Percentiles rank a stretch among this genome's conserved stretches.
Conservation (phyloP, 2,797 vertebrate genomes). For the Pangasius larnaudii region DNA sequence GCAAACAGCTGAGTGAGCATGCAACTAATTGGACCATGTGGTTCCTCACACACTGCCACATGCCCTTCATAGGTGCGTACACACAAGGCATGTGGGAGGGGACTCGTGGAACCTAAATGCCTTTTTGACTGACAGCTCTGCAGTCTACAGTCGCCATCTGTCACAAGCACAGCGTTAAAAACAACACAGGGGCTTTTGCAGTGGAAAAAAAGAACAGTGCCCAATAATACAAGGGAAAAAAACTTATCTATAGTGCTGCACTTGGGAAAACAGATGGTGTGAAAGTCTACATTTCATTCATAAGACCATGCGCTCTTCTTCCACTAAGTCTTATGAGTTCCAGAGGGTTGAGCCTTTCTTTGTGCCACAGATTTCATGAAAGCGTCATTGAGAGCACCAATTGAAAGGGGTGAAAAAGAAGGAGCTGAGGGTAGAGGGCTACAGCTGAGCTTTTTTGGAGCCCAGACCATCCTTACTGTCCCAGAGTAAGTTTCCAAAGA, state of each 20-base stretch:
- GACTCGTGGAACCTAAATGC: constrained; percentile 32
- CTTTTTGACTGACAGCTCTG: constrained; percentile 63
- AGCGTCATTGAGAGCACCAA: constrained; percentile 58
- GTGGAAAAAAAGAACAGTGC: constrained; percentile 47
- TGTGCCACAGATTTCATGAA: constrained; percentile 59
- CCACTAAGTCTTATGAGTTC: constrained; percentile 49
- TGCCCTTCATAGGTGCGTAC: constrained; percentile 37
- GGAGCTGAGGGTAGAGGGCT: constrained; percentile 24
- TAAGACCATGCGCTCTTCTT: constrained; percentile 54
- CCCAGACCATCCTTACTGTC: constrained; percentile 64
- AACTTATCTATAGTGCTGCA: constrained; percentile 50
- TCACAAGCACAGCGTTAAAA: constrained; percentile 55
- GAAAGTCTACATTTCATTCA: constrained; percentile 59
- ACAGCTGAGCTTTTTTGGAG: constrained; percentile 59
- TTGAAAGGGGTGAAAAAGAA: constrained; percentile 55
- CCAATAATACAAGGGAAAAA: constrained; percentile 51
- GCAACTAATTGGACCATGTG: constrained; percentile 30
- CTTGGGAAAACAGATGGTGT: constrained; percentile 69
- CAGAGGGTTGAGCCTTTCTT: constrained; percentile 57
- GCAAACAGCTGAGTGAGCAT: background rate
- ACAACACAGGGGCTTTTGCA: constrained; percentile 60
- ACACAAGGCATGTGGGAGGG: constrained; percentile 41
- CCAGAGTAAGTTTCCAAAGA: constrained; percentile 22
- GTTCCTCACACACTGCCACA: constrained; percentile 15
- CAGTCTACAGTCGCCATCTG: constrained; percentile 72